Evolutionary conservation across 2,113 vertebrate genomes (phyloP).

Genomic region (Rana temporaria): DNA sequence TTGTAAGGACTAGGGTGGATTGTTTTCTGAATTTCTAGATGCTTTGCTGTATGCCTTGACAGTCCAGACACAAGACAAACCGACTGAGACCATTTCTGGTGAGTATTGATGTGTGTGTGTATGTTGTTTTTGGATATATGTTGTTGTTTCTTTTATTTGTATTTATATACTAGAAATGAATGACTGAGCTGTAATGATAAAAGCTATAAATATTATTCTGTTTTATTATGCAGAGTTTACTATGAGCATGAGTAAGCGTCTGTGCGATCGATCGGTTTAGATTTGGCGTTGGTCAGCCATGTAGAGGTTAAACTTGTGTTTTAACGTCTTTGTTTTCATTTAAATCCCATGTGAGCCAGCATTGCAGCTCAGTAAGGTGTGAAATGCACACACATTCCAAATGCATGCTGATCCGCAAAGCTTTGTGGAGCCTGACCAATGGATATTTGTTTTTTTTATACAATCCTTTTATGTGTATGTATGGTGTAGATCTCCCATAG

Average conservation of each 20-base stretch:
- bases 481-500: neutral
- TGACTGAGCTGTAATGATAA: no score
- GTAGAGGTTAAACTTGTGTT: constrained; percentile 31
- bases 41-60: neutral
- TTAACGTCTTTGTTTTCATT: constrained; percentile 35
- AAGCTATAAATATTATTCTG: no score
- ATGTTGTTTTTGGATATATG: neutral
- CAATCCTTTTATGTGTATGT: neutral
- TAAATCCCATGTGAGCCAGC: constrained; percentile 7
- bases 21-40: neutral
- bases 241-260: no score
- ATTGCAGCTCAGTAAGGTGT: constrained; percentile 6
- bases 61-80: neutral
- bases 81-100: neutral
- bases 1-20: constrained; percentile 3
- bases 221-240: no score
- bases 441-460: neutral
- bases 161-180: no score
- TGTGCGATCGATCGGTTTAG: no score
- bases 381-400: neutral
- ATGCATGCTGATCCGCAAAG: neutral
- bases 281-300: no score
- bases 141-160: neutral
- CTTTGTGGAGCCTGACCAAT: neutral
- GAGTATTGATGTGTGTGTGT: neutral